Evolutionary conservation across 2,888 invertebrate genomes (phyloP).

Genomic region (Holacanthella duospinosa): DNA sequence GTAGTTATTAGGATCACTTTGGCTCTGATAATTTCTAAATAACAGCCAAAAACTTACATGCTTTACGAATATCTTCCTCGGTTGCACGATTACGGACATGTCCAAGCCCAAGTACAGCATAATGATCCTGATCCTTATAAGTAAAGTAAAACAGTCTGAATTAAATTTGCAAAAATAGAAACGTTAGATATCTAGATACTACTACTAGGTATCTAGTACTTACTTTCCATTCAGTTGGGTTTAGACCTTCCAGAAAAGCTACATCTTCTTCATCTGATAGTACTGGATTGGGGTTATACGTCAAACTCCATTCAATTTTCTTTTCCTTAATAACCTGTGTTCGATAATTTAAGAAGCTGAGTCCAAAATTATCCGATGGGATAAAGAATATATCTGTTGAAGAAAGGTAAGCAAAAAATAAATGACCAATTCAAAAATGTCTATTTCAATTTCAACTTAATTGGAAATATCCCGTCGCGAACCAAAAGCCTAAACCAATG

Average conservation of each 20-base stretch:
- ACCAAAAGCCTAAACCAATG: no score
- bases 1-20: background rate
- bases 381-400: conserved; percentile 32
- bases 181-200: background rate
- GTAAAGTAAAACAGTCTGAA: conserved; percentile 13
- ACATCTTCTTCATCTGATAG: conserved; percentile 56
- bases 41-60: conserved; percentile 54
- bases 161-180: background rate
- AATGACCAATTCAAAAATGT: no score
- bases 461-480: no score
- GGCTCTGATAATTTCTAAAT: background rate
- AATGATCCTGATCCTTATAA: conserved; percentile 91
- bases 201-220: conserved; percentile 5
- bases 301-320: conserved; percentile 15
- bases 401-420: no score
- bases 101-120: conserved; percentile 83
- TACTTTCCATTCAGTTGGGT: conserved; percentile 91
- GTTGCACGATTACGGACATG: conserved; percentile 71
- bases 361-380: conserved; percentile 20
- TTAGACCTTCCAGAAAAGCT: conserved; percentile 70
- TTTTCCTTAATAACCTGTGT: background rate
- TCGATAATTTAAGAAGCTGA: conserved; percentile 13
- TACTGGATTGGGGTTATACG: conserved; percentile 20
- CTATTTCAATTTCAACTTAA: no score
- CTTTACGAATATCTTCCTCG: conserved; percentile 85